Percentiles rank a stretch among this genome's conserved stretches.
These are phyloP conservation scores for Saccopteryx bilineata DNA, from an alignment of 2,113 vertebrate genomes.

Conservation along the genomic window DNA sequence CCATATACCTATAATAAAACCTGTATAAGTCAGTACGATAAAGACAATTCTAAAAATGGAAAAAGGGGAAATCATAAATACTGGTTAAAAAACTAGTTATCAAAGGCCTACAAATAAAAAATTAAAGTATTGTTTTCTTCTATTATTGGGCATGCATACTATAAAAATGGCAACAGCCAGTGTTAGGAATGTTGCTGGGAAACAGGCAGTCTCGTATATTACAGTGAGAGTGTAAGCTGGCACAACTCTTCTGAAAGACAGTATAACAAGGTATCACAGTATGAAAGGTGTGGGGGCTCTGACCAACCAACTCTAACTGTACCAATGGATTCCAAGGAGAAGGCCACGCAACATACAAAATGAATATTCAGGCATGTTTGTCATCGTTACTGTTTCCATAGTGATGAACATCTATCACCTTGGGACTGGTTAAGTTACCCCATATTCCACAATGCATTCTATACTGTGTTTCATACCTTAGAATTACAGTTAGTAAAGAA, in stretches of 20 bases:
- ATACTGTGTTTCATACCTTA: background rate
- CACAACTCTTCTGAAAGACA: slow-evolving; percentile 41
- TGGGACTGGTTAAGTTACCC: background rate
- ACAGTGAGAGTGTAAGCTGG: background rate
- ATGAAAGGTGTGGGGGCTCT: background rate
- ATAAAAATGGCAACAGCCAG: background rate
- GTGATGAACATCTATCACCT: background rate
- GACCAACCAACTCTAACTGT: background rate
- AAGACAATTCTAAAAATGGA: background rate
- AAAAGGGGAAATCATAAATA: background rate
- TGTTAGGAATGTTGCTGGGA: background rate
- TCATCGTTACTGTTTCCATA: background rate
- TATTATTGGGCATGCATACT: background rate
- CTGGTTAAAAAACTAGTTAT: background rate
- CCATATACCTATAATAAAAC: background rate
- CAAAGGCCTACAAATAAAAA: background rate
- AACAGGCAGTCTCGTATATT: background rate
- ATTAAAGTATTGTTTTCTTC: background rate
- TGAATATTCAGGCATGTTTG: background rate
- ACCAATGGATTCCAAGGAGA: background rate
- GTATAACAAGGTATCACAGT: background rate
- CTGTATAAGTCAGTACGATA: background rate
- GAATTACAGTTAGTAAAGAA: slow-evolving; percentile 30
- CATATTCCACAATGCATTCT: background rate
- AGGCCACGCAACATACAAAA: background rate